Conservation (phyloP, 2,113 vertebrate genomes). For the Anthoscopus minutus region DNA sequence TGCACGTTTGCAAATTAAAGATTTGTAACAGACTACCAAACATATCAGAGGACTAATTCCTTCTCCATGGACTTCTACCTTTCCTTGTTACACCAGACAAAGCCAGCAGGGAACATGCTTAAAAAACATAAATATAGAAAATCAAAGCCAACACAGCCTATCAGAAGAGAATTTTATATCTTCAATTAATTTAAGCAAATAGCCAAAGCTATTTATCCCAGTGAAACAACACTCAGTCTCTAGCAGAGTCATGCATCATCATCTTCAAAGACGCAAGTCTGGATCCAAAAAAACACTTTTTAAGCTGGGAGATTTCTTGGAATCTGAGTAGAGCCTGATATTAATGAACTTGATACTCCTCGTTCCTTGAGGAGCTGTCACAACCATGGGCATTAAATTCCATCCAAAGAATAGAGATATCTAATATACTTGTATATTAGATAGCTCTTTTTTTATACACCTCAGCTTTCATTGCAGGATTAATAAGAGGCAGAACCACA, state of each 20-base stretch:
- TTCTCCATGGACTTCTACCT: not conserved
- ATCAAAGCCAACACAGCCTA: not conserved
- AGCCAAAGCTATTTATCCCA: not conserved
- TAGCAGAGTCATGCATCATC: not conserved
- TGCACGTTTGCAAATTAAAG: not conserved
- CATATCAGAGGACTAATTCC: not conserved
- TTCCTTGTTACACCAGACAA: not conserved
- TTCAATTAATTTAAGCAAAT: not conserved
- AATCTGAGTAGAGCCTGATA: not conserved
- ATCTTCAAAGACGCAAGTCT: not conserved
- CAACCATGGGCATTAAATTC: not conserved
- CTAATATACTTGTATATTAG: not conserved
- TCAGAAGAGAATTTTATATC: not conserved
- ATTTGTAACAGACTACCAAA: not conserved
- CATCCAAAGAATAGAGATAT: not conserved
- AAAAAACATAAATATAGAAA: not conserved
- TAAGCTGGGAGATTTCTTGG: not conserved
- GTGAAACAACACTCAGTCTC: not conserved
- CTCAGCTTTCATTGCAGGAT: not conserved
- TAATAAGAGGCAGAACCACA: not conserved
- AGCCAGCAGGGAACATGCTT: not conserved
- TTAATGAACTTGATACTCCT: not conserved
- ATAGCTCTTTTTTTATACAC: not conserved
- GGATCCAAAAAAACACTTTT: not conserved
- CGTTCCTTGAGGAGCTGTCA: not conserved